Evolutionary conservation across 2,113 vertebrate species (phyloP).

Genomic region (Hassar affinis): DNA sequence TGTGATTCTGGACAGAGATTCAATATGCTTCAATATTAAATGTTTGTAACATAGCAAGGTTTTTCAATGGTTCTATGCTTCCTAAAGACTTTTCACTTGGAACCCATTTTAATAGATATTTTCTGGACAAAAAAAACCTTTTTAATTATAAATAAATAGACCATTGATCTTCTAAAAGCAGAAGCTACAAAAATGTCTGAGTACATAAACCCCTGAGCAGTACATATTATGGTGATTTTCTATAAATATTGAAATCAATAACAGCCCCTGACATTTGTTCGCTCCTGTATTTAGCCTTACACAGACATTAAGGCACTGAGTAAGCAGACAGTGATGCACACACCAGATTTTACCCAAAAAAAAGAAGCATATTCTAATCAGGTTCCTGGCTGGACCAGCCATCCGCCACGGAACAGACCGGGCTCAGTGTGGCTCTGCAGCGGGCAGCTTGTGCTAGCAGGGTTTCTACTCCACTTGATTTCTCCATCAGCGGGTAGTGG

Average conservation of each 20-base stretch:
- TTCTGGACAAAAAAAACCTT: no score
- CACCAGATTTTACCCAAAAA: neutral
- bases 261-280: neutral
- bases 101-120: neutral
- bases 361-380: slow-evolving; percentile 60
- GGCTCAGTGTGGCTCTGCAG: slow-evolving; percentile 58
- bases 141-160: no score
- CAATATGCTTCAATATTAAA: no score
- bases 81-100: neutral
- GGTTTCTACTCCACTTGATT: slow-evolving; percentile 67
- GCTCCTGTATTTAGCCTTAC: neutral
- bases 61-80: neutral
- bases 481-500: slow-evolving; percentile 72
- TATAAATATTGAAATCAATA: neutral
- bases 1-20: no score
- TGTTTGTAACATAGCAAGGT: neutral
- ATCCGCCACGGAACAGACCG: slow-evolving; percentile 64
- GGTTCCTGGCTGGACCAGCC: slow-evolving; percentile 49
- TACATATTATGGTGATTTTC: neutral
- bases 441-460: slow-evolving; percentile 72
- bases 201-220: neutral
- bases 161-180: neutral
- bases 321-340: neutral
- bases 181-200: neutral
- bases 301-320: neutral